These are phyloP conservation scores for Dryobota labecula DNA, from an alignment of 2,888 invertebrate species.

Conservation along the genomic window DNA sequence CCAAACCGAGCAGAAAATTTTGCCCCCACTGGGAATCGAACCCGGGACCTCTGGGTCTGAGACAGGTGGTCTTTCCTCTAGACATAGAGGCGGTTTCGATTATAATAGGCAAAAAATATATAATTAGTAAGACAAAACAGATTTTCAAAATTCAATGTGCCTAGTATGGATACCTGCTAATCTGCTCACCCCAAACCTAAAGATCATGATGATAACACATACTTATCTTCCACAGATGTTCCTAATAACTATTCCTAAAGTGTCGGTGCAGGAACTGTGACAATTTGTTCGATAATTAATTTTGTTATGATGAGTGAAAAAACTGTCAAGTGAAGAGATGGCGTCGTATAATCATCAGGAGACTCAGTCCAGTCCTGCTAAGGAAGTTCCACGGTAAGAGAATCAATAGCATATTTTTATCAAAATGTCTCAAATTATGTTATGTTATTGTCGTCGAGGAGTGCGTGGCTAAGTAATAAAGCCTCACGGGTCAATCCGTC, in stretches of 20 bases:
- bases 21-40: too few species aligned
- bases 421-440: neutral
- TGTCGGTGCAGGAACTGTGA: conserved; percentile 62
- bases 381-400: conserved; percentile 82
- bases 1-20: too few species aligned
- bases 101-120: too few species aligned
- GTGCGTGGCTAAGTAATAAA: too few species aligned
- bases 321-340: conserved; percentile 75
- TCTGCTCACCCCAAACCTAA: conserved; percentile 29
- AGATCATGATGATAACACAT: conserved; percentile 10
- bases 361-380: conserved; percentile 85
- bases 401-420: neutral
- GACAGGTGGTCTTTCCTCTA: too few species aligned
- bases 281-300: conserved; percentile 41
- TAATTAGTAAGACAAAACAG: too few species aligned
- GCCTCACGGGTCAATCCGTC: too few species aligned
- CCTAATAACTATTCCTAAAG: conserved; percentile 61
- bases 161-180: conserved; percentile 6
- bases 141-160: neutral
- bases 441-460: neutral
- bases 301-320: conserved; percentile 72
- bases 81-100: too few species aligned
- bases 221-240: conserved; percentile 63
- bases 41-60: too few species aligned
- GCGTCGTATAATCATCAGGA: conserved; percentile 83